Percentiles rank a stretch among this genome's conserved stretches.
Evolutionary conservation across 2,113 vertebrate species (phyloP).

Genomic region (Plectropomus leopardus): DNA sequence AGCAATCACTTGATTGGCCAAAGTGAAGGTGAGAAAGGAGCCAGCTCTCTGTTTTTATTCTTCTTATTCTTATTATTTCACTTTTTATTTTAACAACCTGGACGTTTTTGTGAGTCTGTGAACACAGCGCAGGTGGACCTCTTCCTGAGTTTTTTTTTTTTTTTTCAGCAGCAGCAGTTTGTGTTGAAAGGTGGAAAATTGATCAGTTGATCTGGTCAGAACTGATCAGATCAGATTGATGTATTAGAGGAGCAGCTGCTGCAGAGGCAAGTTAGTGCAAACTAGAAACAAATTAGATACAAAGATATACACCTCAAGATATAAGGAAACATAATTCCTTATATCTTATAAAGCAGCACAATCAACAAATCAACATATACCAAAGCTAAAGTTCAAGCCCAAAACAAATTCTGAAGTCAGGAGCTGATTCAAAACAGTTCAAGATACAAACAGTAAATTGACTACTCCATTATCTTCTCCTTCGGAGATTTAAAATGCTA

Average conservation of each 20-base stretch:
- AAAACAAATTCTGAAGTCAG: neutral
- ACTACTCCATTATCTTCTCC: neutral
- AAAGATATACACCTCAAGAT: slow-evolving; percentile 11
- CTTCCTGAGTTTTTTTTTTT: too few relatives aligned
- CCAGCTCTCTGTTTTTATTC: neutral
- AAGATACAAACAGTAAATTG: neutral
- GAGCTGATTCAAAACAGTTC: neutral
- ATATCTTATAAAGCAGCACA: neutral
- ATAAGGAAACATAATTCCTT: neutral
- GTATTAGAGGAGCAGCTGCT: too few relatives aligned
- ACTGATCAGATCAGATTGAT: too few relatives aligned
- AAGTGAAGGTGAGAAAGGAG: neutral
- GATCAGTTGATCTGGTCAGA: too few relatives aligned
- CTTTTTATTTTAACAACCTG: neutral
- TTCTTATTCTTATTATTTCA: neutral
- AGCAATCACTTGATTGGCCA: neutral
- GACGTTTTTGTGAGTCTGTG: too few relatives aligned
- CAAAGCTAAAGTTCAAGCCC: neutral
- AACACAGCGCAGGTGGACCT: too few relatives aligned
- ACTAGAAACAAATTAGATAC: too few relatives aligned
- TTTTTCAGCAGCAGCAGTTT: too few relatives aligned
- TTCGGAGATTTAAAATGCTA: slow-evolving; percentile 23
- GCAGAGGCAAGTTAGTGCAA: too few relatives aligned
- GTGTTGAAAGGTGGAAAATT: too few relatives aligned
- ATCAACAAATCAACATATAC: neutral